Conservation (phyloP, 2,113 vertebrate species). For the Synchiropus splendidus region DNA sequence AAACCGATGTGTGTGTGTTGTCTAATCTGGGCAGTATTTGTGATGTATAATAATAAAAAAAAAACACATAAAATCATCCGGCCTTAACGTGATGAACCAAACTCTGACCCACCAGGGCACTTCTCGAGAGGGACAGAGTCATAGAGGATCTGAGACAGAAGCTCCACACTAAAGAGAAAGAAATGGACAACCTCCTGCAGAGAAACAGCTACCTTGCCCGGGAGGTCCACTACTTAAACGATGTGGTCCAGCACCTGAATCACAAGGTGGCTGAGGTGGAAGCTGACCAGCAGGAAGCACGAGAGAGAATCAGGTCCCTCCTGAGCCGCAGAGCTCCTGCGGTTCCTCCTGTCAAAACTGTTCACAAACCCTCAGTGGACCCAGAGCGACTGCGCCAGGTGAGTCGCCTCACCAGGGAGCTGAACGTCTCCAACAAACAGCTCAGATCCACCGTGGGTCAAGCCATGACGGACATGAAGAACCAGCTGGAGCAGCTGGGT, state of each 20-base stretch:
- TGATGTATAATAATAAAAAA: no score
- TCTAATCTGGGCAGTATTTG: no score
- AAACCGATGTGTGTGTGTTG: no score
- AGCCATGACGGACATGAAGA: slow-evolving; percentile 38
- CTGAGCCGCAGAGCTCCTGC: slow-evolving; percentile 6
- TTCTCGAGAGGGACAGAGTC: slow-evolving; percentile 41
- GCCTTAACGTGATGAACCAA: background rate
- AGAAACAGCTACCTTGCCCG: slow-evolving; percentile 42
- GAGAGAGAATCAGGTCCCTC: slow-evolving; percentile 40
- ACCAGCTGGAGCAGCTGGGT: slow-evolving; percentile 31
- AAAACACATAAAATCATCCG: no score
- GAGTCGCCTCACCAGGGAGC: slow-evolving; percentile 26
- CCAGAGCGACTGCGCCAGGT: slow-evolving; percentile 27
- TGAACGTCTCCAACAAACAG: slow-evolving; percentile 48
- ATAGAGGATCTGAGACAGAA: slow-evolving; percentile 47
- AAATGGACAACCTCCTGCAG: slow-evolving; percentile 35
- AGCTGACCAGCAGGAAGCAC: slow-evolving; percentile 36
- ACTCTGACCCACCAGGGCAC: slow-evolving; percentile 27
- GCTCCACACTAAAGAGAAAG: slow-evolving; percentile 41
- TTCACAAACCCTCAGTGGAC: slow-evolving; percentile 12
- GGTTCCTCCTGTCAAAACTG: background rate
- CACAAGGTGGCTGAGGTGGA: slow-evolving; percentile 47
- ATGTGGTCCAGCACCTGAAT: slow-evolving; percentile 37
- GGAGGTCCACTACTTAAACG: slow-evolving; percentile 30
- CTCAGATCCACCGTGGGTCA: slow-evolving; percentile 25